phyloP scores from a whole-genome alignment of 2,797 vertebrate genomes.

The Sebastes taczanowskii region DNA sequence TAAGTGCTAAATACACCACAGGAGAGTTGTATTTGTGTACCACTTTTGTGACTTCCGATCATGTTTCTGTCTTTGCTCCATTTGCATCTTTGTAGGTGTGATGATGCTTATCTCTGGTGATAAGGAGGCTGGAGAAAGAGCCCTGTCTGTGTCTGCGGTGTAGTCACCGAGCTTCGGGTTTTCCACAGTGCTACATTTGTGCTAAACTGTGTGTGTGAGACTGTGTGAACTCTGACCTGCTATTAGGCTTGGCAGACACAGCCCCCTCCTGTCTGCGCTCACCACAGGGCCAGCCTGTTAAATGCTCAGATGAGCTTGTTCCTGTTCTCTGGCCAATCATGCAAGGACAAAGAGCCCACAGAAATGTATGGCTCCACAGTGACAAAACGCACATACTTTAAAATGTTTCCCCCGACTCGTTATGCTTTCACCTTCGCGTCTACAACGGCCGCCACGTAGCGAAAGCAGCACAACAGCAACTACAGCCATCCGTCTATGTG shows the following conservation, averaged over 20 bases:
- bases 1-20: background rate
- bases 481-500: background rate
- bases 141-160: conserved; percentile 17
- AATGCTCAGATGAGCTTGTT: conserved; percentile 54
- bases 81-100: conserved; percentile 16
- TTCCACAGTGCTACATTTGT: conserved; percentile 34
- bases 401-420: background rate
- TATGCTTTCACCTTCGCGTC: conserved; percentile 13
- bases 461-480: background rate
- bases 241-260: conserved; percentile 52
- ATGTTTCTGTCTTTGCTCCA: conserved; percentile 8
- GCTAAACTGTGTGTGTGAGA: background rate
- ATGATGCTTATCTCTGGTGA: conserved; percentile 42
- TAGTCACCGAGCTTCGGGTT: background rate
- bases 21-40: background rate
- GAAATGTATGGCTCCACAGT: conserved; percentile 28
- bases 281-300: conserved; percentile 54
- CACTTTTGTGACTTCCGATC: background rate
- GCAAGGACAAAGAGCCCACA: conserved; percentile 58
- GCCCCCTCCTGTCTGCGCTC: conserved; percentile 45
- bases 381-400: conserved; percentile 23
- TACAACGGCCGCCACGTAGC: background rate
- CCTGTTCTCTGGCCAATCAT: conserved; percentile 58
- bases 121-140: conserved; percentile 31
- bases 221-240: conserved; percentile 54